Evolutionary conservation across 2,888 invertebrate species (phyloP), one percentile per base, ranked within the genome.

Genomic region (Thera obeliscata): DNA sequence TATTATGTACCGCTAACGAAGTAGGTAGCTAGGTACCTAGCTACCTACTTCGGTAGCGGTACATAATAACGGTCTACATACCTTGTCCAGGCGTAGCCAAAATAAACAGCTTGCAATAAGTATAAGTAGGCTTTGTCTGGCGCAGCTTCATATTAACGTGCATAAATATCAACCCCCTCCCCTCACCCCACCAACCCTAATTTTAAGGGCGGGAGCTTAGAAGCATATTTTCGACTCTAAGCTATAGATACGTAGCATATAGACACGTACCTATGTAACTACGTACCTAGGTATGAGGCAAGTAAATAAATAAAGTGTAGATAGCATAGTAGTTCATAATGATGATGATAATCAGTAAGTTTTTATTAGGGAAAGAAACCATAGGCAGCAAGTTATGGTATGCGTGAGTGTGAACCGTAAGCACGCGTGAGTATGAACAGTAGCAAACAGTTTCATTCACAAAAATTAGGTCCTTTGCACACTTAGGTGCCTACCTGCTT

Each of bases 101-200:
- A 38, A 38, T 60, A 59, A 41, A 48, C 48, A 43, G 43, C 70
- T 75, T 70, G 73, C 76, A 75, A 72, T 71, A 72, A 69, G 84
- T 60, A 72, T 71, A 72, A 69, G 84, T 60, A 87, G 87, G 89
- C 87, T 86, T 83, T 85, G 87, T 86, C 85, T 88, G 84, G 81
- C 81, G 74, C 77, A 80, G 85, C 81, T 87, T 85, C 88, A 90
- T 91, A 91, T 90, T 91, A 91, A 90, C 87, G 88, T 85, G 86
- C 91, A 90, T 91, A 91, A 91, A 91, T 90, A 91, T 89, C 86
- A 83, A 81, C 77, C 80, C 82, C 76, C 84, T 81, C 78, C 77
- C 84, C 79, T 82, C 83, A 86, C 43, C 82, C 77, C 84, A 81
- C 78, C 77, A 83, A 81, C 84, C 79, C 82, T 82, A 86, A 87